phyloP scores from a whole-genome alignment of 2,797 vertebrate species.

The Oreochromis grahami region DNA sequence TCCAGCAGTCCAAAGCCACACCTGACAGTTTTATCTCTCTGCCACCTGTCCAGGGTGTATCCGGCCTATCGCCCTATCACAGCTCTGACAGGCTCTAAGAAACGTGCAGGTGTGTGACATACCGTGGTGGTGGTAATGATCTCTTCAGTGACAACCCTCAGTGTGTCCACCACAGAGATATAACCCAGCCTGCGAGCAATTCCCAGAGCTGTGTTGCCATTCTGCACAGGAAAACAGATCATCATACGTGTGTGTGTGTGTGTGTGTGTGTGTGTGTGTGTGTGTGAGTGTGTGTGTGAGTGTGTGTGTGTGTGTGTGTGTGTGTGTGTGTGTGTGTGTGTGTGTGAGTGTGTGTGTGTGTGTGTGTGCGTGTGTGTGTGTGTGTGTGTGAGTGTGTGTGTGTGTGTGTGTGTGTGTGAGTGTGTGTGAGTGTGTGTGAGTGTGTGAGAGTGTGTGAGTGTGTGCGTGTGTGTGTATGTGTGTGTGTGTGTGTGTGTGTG shows the following conservation, averaged over 20 bases:
- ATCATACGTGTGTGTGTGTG: background rate
- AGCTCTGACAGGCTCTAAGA: rapidly evolving
- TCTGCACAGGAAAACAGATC: slow-evolving; percentile 68
- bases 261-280: background rate
- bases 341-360: rapidly evolving
- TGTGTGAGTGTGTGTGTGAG: no score
- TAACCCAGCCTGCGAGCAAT: slow-evolving; percentile 96
- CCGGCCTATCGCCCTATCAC: rapidly evolving
- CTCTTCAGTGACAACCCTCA: slow-evolving; percentile 96
- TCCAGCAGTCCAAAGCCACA: background rate
- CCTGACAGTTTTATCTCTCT: background rate
- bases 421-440: no score
- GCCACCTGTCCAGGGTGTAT: rapidly evolving
- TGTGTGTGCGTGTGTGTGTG: rapidly evolving
- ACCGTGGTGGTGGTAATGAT: slow-evolving; percentile 94
- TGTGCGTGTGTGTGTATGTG: no score
- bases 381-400: slow-evolving; percentile 27
- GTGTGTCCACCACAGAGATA: slow-evolving; percentile 97
- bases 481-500: no score
- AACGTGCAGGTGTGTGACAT: slow-evolving; percentile 27
- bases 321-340: background rate
- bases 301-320: no score
- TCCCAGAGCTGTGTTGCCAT: slow-evolving; percentile 96
- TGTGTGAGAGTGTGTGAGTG: no score
- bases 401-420: no score